Conservation (phyloP, 2,797 vertebrate genomes). For the Myotis myotis region DNA sequence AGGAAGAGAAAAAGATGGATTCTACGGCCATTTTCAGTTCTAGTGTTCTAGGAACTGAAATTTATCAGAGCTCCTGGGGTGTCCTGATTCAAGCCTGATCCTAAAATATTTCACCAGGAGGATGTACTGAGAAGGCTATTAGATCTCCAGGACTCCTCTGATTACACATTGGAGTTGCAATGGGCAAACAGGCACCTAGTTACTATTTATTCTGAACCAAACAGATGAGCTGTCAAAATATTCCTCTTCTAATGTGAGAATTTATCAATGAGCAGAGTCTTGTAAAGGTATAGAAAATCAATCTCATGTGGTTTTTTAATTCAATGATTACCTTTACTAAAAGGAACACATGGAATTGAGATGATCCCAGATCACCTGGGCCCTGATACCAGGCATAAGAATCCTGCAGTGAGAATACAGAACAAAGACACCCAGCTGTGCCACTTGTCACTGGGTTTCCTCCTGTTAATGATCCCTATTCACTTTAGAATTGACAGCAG, state of each 20-base stretch:
- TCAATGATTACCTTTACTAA: not conserved
- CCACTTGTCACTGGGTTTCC: not conserved
- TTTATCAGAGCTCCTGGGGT: not conserved
- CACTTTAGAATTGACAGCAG: not conserved
- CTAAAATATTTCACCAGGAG: not conserved
- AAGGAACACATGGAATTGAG: not conserved
- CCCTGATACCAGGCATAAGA: not conserved
- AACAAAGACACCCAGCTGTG: not conserved
- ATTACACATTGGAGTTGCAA: not conserved
- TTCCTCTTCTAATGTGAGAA: constrained; percentile 7
- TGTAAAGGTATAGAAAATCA: not conserved
- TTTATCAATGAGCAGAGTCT: not conserved
- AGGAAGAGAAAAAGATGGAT: not conserved
- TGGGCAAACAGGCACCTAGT: not conserved
- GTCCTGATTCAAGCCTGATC: not conserved
- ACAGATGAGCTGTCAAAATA: not conserved
- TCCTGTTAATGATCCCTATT: not conserved
- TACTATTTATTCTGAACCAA: not conserved
- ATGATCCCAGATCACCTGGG: not conserved
- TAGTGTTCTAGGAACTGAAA: not conserved
- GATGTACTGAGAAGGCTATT: not conserved
- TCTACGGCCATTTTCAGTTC: not conserved
- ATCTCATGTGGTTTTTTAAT: constrained; percentile 38
- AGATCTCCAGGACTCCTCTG: not conserved
- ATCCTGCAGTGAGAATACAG: not conserved